Evolutionary conservation across 2,888 invertebrate species (phyloP).

Genomic region (Hydrotaea cyrtoneurina): DNA sequence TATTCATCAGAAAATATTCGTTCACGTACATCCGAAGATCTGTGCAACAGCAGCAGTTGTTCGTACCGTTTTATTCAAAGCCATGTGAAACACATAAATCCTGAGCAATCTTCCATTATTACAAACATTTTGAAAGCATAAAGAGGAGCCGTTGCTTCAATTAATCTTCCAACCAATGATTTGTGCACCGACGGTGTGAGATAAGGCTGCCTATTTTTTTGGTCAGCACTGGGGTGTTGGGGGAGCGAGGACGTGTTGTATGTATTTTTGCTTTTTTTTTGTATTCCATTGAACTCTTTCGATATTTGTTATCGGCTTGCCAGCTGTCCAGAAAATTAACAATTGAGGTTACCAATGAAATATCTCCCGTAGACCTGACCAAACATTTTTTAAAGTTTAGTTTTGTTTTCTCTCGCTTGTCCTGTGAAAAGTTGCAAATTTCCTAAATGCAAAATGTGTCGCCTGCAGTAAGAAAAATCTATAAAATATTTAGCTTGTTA

Average conservation of each 20-base stretch:
- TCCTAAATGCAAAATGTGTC: slow-evolving; percentile 53
- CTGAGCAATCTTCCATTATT: not conserved
- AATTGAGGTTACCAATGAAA: slow-evolving; percentile 30
- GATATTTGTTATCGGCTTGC: slow-evolving; percentile 16
- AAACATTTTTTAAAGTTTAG: slow-evolving; percentile 25
- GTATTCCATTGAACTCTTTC: not conserved
- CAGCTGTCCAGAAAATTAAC: slow-evolving; percentile 27
- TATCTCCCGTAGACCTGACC: slow-evolving; percentile 20
- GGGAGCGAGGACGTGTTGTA: not conserved
- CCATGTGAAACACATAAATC: slow-evolving; percentile 4
- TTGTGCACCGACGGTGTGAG: slow-evolving; percentile 7
- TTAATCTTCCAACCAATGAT: slow-evolving; percentile 1
- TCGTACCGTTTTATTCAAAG: not conserved
- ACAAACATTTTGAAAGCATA: not conserved
- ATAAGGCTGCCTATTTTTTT: not conserved
- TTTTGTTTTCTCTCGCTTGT: not conserved
- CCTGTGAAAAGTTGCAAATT: slow-evolving; percentile 2
- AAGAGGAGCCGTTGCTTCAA: not conserved
- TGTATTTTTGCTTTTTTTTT: not conserved
- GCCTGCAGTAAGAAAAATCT: slow-evolving; percentile 52
- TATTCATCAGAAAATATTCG: slow-evolving; percentile 31
- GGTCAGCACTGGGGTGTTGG: not conserved
- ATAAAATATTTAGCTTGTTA: slow-evolving; percentile 63
- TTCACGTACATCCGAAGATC: not conserved
- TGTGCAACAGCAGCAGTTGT: not conserved